Conservation (phyloP, 1,140 invertebrate species). For the Neodiprion lecontei region DNA sequence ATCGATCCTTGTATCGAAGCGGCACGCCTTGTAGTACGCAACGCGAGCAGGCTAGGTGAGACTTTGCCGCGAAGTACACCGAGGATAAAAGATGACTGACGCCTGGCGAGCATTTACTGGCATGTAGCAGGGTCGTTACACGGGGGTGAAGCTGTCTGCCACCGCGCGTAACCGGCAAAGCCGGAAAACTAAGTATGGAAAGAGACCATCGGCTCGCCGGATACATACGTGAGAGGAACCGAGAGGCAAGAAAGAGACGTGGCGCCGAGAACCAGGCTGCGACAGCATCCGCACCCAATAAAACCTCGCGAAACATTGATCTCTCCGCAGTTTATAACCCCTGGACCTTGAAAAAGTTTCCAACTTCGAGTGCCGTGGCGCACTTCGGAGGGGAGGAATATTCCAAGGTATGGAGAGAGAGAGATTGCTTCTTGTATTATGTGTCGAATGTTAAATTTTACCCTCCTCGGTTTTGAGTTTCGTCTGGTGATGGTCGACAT, state of each 20-base stretch:
- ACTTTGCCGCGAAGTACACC: background rate
- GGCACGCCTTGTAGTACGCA: background rate
- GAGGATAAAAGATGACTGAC: background rate
- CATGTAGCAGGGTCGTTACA: background rate
- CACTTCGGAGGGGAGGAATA: no score
- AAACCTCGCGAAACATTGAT: slow-evolving; percentile 7
- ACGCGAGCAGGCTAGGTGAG: background rate
- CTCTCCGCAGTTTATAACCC: background rate
- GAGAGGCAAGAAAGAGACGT: background rate
- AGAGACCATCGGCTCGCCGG: background rate
- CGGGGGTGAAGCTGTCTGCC: background rate
- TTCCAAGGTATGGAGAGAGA: no score
- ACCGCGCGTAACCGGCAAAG: background rate
- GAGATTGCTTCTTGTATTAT: no score
- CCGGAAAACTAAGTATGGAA: background rate
- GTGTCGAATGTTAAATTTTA: no score
- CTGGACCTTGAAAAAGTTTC: background rate
- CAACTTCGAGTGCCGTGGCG: background rate
- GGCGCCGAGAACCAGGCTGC: background rate
- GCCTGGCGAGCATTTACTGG: background rate
- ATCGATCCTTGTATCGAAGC: background rate
- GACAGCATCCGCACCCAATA: slow-evolving; percentile 4
- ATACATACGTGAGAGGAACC: background rate
- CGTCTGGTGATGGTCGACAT: no score
- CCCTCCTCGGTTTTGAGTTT: no score